Evolutionary conservation across 2,888 invertebrate species (phyloP).

Genomic region (Synergus itoensis): DNA sequence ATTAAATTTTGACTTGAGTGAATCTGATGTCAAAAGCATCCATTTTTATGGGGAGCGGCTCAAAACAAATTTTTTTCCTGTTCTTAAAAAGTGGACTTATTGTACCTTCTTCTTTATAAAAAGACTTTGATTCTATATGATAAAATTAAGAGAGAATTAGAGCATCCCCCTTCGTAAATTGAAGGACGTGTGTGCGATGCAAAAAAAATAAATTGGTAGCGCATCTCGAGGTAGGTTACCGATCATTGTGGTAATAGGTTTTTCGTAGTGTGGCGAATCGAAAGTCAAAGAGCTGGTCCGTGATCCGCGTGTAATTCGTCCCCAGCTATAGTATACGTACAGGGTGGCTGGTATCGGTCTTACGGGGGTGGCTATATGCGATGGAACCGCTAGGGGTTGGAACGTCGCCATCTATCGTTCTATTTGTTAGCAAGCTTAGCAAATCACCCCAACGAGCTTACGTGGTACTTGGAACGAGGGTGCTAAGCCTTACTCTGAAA

Average conservation of each 20-base stretch:
- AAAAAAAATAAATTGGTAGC: constrained; percentile 32
- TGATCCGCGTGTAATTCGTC: constrained; percentile 76
- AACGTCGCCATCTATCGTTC: constrained; percentile 77
- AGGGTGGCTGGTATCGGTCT: constrained; percentile 56
- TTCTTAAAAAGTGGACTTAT: no score
- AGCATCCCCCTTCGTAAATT: constrained; percentile 26
- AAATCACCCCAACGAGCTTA: constrained; percentile 77
- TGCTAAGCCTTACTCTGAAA: constrained; percentile 71
- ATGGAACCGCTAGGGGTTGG: constrained; percentile 60
- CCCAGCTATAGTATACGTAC: constrained; percentile 53
- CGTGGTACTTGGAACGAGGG: constrained; percentile 70
- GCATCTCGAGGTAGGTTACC: constrained; percentile 37
- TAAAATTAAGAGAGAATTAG: constrained; percentile 6
- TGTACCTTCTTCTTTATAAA: no score
- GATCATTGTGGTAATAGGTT: constrained; percentile 54
- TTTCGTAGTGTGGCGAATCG: constrained; percentile 72
- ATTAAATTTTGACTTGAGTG: neutral
- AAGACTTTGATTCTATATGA: constrained; percentile 3
- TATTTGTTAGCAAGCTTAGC: constrained; percentile 78
- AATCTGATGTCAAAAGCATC: neutral
- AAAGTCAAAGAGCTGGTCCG: constrained; percentile 66
- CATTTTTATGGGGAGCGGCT: no score
- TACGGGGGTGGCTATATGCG: constrained; percentile 54
- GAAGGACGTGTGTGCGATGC: constrained; percentile 36
- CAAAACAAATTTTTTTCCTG: no score